Evolutionary conservation across 2,797 vertebrate species (phyloP).

Genomic region (Cryptoblepharus egeriae): DNA sequence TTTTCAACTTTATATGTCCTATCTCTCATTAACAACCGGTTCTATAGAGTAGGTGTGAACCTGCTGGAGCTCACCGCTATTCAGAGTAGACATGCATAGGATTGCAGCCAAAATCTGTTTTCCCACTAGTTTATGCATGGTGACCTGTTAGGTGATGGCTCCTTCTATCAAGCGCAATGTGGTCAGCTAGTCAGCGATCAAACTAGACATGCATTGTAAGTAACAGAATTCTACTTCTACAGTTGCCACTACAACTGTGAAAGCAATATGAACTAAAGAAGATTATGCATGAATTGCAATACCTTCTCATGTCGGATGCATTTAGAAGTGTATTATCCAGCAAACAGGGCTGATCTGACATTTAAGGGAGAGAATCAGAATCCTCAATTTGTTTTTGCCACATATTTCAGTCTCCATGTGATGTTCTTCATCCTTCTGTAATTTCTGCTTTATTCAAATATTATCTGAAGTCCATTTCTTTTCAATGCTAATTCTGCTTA

Average conservation of each 20-base stretch:
- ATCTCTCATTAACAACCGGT: too few species aligned
- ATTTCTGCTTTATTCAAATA: background rate
- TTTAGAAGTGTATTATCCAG: conserved; percentile 26
- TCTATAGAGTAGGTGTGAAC: too few species aligned
- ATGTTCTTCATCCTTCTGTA: background rate
- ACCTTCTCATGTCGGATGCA: conserved; percentile 42
- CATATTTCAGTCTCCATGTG: conserved; percentile 24
- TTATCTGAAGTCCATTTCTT: background rate
- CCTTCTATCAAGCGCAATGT: conserved; percentile 8
- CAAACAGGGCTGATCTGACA: conserved; percentile 9
- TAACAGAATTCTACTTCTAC: conserved; percentile 3
- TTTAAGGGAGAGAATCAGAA: conserved; percentile 36
- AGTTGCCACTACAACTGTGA: conserved; percentile 1
- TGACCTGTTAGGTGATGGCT: background rate
- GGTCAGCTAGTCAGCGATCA: background rate
- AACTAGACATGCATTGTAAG: conserved; percentile 8
- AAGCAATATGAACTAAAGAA: background rate
- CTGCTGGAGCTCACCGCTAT: too few species aligned
- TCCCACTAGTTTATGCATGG: background rate
- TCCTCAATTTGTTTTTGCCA: conserved; percentile 28
- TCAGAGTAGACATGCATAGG: too few species aligned
- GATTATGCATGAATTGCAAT: background rate
- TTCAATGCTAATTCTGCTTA: background rate
- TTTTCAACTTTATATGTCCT: too few species aligned
- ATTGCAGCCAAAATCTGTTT: background rate